These are phyloP conservation scores for Microtus agrestis DNA, from an alignment of 2,797 vertebrate genomes.

Conservation along the genomic window DNA sequence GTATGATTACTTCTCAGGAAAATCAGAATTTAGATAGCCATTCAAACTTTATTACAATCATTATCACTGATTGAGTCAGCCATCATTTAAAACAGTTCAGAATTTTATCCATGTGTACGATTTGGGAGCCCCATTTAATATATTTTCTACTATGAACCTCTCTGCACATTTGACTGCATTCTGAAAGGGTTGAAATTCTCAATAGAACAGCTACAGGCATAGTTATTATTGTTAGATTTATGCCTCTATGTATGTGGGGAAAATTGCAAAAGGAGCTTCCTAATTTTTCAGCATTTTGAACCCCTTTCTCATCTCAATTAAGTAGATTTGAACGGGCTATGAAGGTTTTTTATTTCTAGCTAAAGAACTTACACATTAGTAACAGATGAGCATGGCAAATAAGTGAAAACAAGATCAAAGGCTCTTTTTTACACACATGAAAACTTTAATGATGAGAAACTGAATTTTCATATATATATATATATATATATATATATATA, in stretches of 20 bases:
- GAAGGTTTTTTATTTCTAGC: not conserved
- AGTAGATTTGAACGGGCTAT: constrained; percentile 15
- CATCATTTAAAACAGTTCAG: constrained; percentile 8
- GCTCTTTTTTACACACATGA: not conserved
- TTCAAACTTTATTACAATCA: constrained; percentile 33
- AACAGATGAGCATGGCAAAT: not conserved
- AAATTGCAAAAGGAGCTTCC: not conserved
- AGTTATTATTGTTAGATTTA: not conserved
- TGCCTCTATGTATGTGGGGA: not conserved
- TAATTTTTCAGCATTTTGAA: not conserved
- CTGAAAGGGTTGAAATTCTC: not conserved
- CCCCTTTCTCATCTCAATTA: not conserved
- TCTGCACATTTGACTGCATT: not conserved
- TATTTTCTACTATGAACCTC: not conserved
- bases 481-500: not conserved
- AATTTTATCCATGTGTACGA: constrained; percentile 1
- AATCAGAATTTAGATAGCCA: not conserved
- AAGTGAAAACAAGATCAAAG: constrained; percentile 33
- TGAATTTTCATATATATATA: constrained; percentile 63
- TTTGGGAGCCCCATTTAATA: not conserved
- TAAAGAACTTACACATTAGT: not conserved
- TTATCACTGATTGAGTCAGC: constrained; percentile 13
- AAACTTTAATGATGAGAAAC: constrained; percentile 39
- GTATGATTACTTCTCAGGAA: constrained; percentile 21
- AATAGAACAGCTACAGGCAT: not conserved